Evolutionary conservation across 2,888 invertebrate species (phyloP).

Genomic region (Leucoma salicis): DNA sequence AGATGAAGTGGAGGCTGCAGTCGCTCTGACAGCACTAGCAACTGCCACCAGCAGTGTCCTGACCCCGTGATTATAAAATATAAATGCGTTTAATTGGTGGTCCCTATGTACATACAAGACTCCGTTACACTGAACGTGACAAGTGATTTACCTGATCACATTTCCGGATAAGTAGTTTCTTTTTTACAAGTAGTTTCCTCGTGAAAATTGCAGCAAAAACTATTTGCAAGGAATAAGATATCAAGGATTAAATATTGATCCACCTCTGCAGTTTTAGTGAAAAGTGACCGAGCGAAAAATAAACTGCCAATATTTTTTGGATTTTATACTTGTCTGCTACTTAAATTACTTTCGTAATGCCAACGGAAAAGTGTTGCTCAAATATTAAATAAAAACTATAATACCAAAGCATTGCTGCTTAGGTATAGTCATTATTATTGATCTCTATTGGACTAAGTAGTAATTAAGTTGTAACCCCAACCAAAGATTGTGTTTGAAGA

Average conservation of each 20-base stretch:
- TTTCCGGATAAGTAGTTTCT: too few relatives aligned
- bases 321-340: conserved; percentile 24
- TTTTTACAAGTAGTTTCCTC: too few relatives aligned
- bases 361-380: conserved; percentile 50
- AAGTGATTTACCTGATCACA: too few relatives aligned
- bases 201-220: too few relatives aligned
- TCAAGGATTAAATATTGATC: too few relatives aligned
- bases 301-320: conserved; percentile 34
- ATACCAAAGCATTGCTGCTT: conserved; percentile 37
- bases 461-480: conserved; percentile 50
- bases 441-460: conserved; percentile 66
- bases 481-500: conserved; percentile 65
- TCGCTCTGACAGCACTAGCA: conserved; percentile 87
- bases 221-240: too few relatives aligned
- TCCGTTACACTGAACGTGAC: too few relatives aligned
- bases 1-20: conserved; percentile 89
- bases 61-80: conserved; percentile 36
- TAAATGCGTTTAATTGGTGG: neutral
- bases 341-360: conserved; percentile 35
- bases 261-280: too few relatives aligned
- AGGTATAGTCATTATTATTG: conserved; percentile 50
- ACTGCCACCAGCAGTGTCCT: conserved; percentile 61
- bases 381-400: conserved; percentile 50
- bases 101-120: too few relatives aligned
- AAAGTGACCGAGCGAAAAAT: too few relatives aligned